These are phyloP conservation scores for Eurytoma californica DNA, from an alignment of 2,888 invertebrate genomes.

Conservation along the genomic window DNA sequence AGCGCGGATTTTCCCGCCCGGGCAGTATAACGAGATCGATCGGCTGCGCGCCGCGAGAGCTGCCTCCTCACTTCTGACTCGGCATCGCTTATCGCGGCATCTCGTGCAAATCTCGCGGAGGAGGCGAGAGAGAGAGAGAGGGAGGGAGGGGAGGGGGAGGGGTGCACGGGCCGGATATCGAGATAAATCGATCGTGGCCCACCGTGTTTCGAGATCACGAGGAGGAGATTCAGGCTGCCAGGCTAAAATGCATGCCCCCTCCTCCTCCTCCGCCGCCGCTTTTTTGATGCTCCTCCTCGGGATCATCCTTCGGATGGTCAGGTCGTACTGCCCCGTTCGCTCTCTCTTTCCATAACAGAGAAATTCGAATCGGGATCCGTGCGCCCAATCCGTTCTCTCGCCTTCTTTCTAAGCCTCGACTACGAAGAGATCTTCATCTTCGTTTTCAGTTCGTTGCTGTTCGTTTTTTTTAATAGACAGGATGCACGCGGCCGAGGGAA, in stretches of 20 bases:
- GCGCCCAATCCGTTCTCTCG: constrained; percentile 14
- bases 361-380: constrained; percentile 39
- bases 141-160: constrained; percentile 8
- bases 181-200: constrained; percentile 66
- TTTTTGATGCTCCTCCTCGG: constrained; percentile 20
- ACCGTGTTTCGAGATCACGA: constrained; percentile 61
- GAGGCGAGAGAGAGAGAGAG: constrained; percentile 28
- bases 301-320: background rate
- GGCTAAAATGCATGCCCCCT: constrained; percentile 27
- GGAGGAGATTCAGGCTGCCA: constrained; percentile 55
- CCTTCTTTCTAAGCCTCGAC: constrained; percentile 2
- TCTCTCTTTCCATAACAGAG: constrained; percentile 40
- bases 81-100: constrained; percentile 55
- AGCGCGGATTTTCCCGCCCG: constrained; percentile 35
- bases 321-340: constrained; percentile 19
- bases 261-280: background rate
- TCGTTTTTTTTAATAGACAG: constrained; percentile 42
- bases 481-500: constrained; percentile 6
- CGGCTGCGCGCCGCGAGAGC: background rate
- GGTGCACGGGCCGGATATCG: constrained; percentile 61
- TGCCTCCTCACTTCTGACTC: constrained; percentile 56
- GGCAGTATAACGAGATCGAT: too few relatives aligned
- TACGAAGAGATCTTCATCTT: constrained; percentile 47
- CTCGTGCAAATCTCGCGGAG: constrained; percentile 58
- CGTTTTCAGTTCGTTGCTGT: constrained; percentile 22